Percentiles rank a stretch among this genome's conserved stretches.
phyloP scores from a whole-genome alignment of 2,888 invertebrate species.

The Agrotis puta region DNA sequence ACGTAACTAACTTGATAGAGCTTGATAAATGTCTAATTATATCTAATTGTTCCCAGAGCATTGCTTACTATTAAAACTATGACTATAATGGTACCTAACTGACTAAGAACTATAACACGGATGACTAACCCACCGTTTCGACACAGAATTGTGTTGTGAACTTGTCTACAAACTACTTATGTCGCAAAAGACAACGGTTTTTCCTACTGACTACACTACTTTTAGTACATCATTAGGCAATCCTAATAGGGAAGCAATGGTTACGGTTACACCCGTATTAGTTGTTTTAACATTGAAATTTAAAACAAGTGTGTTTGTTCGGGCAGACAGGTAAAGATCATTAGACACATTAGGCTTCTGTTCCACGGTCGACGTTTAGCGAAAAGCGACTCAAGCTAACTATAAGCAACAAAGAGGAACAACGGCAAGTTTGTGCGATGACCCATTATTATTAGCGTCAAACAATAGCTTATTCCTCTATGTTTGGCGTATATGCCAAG shows the following conservation, averaged over 20 bases:
- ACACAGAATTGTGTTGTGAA: conserved; percentile 36
- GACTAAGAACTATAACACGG: conserved; percentile 18
- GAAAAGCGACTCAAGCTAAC: not conserved
- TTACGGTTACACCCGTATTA: conserved; percentile 17
- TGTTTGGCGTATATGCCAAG: not conserved
- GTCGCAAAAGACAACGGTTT: conserved; percentile 52
- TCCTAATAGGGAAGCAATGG: conserved; percentile 38
- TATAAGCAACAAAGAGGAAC: not conserved
- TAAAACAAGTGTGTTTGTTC: conserved; percentile 33
- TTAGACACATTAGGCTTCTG: conserved; percentile 4
- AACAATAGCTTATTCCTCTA: not conserved
- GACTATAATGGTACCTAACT: conserved; percentile 13
- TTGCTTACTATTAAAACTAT: conserved; percentile 13
- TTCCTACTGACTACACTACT: conserved; percentile 35
- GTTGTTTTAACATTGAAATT: conserved; percentile 32
- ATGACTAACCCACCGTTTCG: conserved; percentile 42
- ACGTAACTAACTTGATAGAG: conserved; percentile 27
- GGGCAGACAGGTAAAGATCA: not conserved
- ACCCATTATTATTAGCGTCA: not conserved
- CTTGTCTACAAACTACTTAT: conserved; percentile 13
- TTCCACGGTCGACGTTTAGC: not conserved
- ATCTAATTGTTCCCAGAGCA: conserved; percentile 15
- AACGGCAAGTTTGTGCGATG: not conserved
- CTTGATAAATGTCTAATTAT: conserved; percentile 36
- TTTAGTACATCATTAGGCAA: conserved; percentile 55